Percentiles rank a stretch among this genome's conserved stretches.
These are phyloP conservation scores for Monarcha castaneiventris DNA, from an alignment of 2,113 vertebrate genomes.

Conservation along the genomic window DNA sequence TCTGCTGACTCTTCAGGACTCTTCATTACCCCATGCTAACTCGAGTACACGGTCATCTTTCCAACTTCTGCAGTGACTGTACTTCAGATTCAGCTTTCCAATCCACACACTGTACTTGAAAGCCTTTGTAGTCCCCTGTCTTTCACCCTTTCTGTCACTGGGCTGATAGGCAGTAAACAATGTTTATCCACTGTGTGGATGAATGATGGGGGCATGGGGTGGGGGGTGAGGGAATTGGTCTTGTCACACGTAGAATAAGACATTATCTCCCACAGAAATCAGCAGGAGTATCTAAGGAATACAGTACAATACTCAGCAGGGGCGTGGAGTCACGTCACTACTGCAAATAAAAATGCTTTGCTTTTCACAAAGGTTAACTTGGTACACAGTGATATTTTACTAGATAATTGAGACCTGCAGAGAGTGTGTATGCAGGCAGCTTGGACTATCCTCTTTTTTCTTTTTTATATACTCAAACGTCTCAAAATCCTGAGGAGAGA, in stretches of 20 bases:
- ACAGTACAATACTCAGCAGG: background rate
- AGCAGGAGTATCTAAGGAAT: background rate
- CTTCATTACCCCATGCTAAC: background rate
- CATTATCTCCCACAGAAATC: constrained; percentile 17
- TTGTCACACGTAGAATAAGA: background rate
- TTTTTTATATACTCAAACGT: background rate
- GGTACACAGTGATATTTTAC: background rate
- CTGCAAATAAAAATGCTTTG: constrained; percentile 2
- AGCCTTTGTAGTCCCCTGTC: background rate
- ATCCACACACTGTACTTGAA: background rate
- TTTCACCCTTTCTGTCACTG: background rate
- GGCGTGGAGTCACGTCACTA: background rate
- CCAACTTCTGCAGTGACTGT: background rate
- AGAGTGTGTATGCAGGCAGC: background rate
- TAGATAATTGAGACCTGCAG: background rate
- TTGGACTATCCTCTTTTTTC: background rate
- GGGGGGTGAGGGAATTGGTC: background rate
- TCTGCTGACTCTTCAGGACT: background rate
- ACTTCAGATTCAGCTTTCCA: background rate
- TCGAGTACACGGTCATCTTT: background rate
- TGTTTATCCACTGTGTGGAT: background rate
- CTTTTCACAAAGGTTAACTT: background rate
- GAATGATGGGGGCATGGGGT: background rate
- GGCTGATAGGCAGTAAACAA: background rate
- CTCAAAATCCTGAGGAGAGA: background rate